Evolutionary conservation across 1,140 invertebrate genomes (phyloP).

Genomic region (Steinernema khuongi): DNA sequence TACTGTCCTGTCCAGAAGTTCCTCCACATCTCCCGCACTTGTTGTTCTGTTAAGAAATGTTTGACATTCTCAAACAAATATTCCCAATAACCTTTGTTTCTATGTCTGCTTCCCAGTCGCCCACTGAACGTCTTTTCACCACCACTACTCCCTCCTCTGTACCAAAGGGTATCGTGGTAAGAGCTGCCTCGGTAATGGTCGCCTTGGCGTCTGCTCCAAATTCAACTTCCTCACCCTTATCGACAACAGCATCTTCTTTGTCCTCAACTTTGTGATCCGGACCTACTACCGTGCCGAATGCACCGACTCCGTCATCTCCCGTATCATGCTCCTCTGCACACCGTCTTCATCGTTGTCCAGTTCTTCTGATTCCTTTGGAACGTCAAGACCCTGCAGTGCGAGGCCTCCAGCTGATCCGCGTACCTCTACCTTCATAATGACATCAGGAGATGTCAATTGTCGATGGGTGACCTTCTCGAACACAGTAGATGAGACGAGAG

Average conservation of each 20-base stretch:
- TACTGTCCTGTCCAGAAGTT: no score
- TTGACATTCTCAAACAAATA: no score
- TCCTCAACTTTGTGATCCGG: conserved; percentile 52
- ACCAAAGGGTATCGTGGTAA: conserved; percentile 46
- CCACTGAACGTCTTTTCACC: no score
- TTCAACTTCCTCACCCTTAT: conserved; percentile 51
- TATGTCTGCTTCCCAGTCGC: no score
- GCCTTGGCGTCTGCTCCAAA: conserved; percentile 45
- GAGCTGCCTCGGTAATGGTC: conserved; percentile 51
- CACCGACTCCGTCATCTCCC: conserved; percentile 47
- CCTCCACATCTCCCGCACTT: no score
- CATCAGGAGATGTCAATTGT: no score
- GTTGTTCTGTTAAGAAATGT: no score
- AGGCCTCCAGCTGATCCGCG: conserved; percentile 40
- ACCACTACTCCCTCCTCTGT: no score
- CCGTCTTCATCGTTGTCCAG: conserved; percentile 31
- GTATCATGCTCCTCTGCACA: conserved; percentile 52
- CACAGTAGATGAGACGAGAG: no score
- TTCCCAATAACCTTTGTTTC: no score
- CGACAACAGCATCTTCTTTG: conserved; percentile 54
- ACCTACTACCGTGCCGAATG: conserved; percentile 45
- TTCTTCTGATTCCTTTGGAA: conserved; percentile 43
- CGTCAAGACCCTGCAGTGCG: conserved; percentile 43
- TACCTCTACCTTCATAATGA: no score
- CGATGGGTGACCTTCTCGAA: no score